Percentiles rank a stretch among this genome's conserved stretches.
Evolutionary conservation across 1,140 invertebrate genomes (phyloP).

Genomic region (Macrobrachium nipponense): DNA sequence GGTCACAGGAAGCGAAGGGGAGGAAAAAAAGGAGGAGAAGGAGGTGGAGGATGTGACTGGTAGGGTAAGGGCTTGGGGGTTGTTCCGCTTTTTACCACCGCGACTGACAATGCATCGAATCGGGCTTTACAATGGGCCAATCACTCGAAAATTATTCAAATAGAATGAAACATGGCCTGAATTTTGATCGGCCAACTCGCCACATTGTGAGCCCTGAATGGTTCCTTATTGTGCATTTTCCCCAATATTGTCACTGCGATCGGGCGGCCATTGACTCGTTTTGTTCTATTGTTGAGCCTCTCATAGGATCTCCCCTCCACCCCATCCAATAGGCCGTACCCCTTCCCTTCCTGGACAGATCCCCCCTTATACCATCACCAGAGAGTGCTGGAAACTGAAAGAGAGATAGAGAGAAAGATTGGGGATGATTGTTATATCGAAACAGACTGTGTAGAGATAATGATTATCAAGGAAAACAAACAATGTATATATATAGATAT

Average conservation of each 20-base stretch:
- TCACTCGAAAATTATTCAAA: slow-evolving; percentile 58
- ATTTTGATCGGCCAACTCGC: slow-evolving; percentile 46
- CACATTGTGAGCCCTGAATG: slow-evolving; percentile 45
- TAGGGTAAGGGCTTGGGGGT: too few relatives aligned
- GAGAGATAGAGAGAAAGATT: too few relatives aligned
- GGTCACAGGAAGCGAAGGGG: background rate
- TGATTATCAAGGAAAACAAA: too few relatives aligned
- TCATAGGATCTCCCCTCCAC: too few relatives aligned
- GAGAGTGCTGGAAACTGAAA: too few relatives aligned
- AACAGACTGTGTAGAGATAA: too few relatives aligned
- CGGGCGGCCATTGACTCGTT: slow-evolving; percentile 44
- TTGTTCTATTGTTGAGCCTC: slow-evolving; percentile 40
- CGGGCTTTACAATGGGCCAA: slow-evolving; percentile 49
- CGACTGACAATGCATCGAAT: slow-evolving; percentile 30
- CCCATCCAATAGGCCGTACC: too few relatives aligned
- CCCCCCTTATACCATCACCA: too few relatives aligned
- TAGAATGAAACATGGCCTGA: slow-evolving; percentile 51
- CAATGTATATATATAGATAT: too few relatives aligned
- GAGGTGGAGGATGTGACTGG: background rate
- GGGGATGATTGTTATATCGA: too few relatives aligned
- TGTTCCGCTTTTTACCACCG: slow-evolving; percentile 2
- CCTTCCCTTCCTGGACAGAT: too few relatives aligned
- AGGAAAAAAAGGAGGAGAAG: background rate
- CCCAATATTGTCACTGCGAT: slow-evolving; percentile 49
- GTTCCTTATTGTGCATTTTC: slow-evolving; percentile 53